Base-by-base conservation (phyloP, 2,113 vertebrate genomes). In the Panthera tigris region DNA sequence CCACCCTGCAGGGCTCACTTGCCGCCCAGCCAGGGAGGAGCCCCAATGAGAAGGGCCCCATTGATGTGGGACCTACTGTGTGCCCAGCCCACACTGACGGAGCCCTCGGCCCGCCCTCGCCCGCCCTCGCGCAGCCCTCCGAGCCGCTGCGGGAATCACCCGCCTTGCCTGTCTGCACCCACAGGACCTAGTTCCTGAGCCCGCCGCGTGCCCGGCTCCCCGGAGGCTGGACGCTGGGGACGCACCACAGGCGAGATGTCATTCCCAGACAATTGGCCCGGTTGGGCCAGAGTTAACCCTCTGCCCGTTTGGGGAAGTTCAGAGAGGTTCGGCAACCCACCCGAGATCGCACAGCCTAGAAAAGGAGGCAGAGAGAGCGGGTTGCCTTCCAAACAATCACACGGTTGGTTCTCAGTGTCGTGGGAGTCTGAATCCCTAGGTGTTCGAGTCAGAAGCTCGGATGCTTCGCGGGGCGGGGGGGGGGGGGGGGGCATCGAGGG, bases 81-180 rank as follows among this genome's bases (percentile, higher is more conserved):
- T 61, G 50, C 76, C 57, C 66, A 2, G 76, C 63, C n/a, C 5
- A 0, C 0, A 31, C 92, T 3, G 4, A 12, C 3, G 0, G 31
- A n/a, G 45, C 74, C 52, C 29, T 41, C 83, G 11, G 41, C 11
- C 41, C 1, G 7, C 68, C 76, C 63, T 12, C 5, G 0, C 16
- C 16, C 6, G 0, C 21, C 27, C 48, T 19, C 65, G 1, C 0
- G 0, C 36, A 2, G 85, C 41, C 84, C 52, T 3, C 4, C 0
- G 0, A 69, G 82, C 11, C 11, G 1, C 18, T 39, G 0, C 1
- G 25, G 25, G 25, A 9, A 3, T 27, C 36, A 23, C 23, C 45
- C n/a, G 65, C 31, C 84, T 52, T 61, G 31, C 48, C 27, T 21
- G 0, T 19, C 57, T 8, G 15, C 45, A 74, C 66, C 5, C 66